Conservation (phyloP, 2,113 vertebrate species). For the Oriolus oriolus region DNA sequence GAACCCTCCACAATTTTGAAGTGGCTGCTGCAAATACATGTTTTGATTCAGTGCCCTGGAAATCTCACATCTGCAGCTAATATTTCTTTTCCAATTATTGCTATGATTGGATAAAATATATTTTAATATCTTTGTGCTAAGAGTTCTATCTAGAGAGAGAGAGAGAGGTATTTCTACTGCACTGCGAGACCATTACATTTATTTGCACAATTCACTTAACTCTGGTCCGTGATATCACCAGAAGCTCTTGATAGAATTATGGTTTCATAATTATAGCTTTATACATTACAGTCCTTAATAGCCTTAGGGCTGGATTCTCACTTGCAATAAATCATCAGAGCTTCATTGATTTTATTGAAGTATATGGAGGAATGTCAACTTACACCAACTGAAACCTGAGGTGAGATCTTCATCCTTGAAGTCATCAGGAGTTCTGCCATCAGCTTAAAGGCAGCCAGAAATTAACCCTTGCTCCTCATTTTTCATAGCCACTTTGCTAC, state of each 20-base stretch:
- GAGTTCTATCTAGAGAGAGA: neutral
- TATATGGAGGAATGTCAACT: constrained; percentile 26
- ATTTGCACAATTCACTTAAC: constrained; percentile 58
- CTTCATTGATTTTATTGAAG: constrained; percentile 38
- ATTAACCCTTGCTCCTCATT: constrained; percentile 32
- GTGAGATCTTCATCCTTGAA: constrained; percentile 29
- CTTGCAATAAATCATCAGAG: constrained; percentile 44
- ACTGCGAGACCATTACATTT: constrained; percentile 16
- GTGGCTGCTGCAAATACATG: neutral
- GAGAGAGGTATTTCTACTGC: neutral
- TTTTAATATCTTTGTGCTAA: constrained; percentile 21
- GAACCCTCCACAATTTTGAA: neutral
- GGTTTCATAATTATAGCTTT: constrained; percentile 47
- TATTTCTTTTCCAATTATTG: constrained; percentile 19
- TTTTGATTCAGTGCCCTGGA: neutral
- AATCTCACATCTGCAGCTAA: neutral
- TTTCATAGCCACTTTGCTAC: neutral
- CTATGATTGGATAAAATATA: constrained; percentile 11
- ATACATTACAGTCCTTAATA: constrained; percentile 44
- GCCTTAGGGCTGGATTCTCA: constrained; percentile 22
- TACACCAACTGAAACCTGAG: neutral
- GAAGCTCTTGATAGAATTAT: constrained; percentile 56
- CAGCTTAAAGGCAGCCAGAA: neutral
- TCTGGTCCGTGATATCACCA: neutral
- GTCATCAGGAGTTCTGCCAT: neutral